Evolutionary conservation across 1,140 invertebrate genomes (phyloP).

Genomic region (Trichonephila inaurata): DNA sequence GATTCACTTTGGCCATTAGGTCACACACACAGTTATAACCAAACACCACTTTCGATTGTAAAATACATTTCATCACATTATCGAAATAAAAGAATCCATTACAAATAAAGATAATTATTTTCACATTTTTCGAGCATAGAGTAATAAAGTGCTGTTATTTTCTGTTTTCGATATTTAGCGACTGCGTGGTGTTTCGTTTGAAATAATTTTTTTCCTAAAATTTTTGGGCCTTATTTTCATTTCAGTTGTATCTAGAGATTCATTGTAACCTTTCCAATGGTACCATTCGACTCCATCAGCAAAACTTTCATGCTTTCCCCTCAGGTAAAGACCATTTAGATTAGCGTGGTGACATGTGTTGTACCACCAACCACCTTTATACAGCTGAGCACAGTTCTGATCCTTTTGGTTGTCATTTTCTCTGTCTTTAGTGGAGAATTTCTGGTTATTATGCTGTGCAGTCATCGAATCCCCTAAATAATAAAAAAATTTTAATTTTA

Average conservation of each 20-base stretch:
- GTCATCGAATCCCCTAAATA: conserved; percentile 65
- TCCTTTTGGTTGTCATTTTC: conserved; percentile 87
- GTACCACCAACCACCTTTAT: conserved; percentile 83
- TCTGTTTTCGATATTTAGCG: too few relatives aligned
- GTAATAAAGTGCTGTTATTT: too few relatives aligned
- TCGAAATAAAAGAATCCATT: too few relatives aligned
- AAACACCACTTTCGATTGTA: too few relatives aligned
- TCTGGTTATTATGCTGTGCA: conserved; percentile 77
- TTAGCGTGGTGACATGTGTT: conserved; percentile 94
- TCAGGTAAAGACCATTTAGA: conserved; percentile 94
- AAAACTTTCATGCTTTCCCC: conserved; percentile 88
- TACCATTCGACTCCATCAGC: conserved; percentile 78
- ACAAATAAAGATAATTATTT: too few relatives aligned
- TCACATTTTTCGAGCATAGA: too few relatives aligned
- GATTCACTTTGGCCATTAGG: too few relatives aligned
- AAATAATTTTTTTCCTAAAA: not conserved
- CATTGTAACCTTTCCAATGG: conserved; percentile 76
- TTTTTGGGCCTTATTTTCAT: conserved; percentile 77
- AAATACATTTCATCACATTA: too few relatives aligned
- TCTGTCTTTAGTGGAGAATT: conserved; percentile 87
- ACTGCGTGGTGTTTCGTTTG: not conserved
- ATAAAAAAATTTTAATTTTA: not conserved
- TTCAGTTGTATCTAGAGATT: conserved; percentile 77
- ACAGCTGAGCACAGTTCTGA: conserved; percentile 85
- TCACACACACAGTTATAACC: too few relatives aligned